These are phyloP conservation scores for Melinaea menophilus DNA, from an alignment of 2,888 invertebrate genomes.

Conservation along the genomic window DNA sequence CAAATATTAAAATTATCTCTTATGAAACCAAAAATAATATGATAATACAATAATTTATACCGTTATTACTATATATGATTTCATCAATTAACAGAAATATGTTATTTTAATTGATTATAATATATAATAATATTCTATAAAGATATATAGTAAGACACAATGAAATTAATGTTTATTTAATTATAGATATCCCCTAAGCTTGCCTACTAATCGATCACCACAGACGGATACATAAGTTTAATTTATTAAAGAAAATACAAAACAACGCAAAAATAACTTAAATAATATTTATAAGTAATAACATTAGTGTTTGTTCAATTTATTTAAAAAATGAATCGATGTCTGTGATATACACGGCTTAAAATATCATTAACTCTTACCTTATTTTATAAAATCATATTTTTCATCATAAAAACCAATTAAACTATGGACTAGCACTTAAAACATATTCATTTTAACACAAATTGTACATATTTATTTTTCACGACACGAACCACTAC, in stretches of 20 bases:
- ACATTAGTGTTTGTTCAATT: no score
- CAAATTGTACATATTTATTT: slow-evolving; percentile 25
- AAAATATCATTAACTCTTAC: neutral
- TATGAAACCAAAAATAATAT: no score
- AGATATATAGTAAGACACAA: neutral
- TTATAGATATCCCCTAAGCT: neutral
- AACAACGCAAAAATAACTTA: no score
- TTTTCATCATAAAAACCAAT: neutral
- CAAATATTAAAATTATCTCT: no score
- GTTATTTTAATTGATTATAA: no score
- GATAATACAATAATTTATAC: no score
- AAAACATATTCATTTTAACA: neutral
- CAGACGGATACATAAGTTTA: no score
- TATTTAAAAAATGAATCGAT: no score
- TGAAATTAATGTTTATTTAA: slow-evolving; percentile 1
- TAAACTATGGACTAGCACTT: neutral
- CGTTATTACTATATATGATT: no score
- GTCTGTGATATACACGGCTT: neutral
- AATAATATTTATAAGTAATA: no score
- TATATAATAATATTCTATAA: neutral
- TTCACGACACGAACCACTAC: slow-evolving; percentile 39
- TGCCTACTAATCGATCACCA: neutral
- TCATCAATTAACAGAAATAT: no score
- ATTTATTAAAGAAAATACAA: no score
- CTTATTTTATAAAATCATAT: slow-evolving; percentile 3